These are phyloP conservation scores for Tetranychus urticae DNA, from an alignment of 1,140 invertebrate genomes.

Conservation along the genomic window DNA sequence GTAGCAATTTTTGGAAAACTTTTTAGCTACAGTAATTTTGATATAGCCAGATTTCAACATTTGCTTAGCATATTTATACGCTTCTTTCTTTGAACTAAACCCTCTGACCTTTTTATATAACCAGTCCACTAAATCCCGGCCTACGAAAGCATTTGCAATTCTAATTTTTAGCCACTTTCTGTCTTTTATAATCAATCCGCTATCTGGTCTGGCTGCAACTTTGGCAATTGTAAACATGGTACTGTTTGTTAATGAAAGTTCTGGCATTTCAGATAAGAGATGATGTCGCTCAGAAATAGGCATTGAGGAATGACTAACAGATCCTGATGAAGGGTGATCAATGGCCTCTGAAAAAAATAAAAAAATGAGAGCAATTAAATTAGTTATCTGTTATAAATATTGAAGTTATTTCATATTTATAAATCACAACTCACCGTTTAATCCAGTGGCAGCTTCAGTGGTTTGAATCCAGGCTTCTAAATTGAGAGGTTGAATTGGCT, in stretches of 20 bases:
- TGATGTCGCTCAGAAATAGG: neutral
- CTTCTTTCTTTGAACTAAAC: slow-evolving; percentile 72
- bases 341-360: slow-evolving; percentile 14
- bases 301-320: slow-evolving; percentile 1
- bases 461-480: slow-evolving; percentile 95
- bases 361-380: neutral
- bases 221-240: slow-evolving; percentile 67
- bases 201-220: slow-evolving; percentile 82
- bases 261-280: slow-evolving; percentile 20
- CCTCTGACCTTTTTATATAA: slow-evolving; percentile 79
- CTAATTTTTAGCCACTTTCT: slow-evolving; percentile 98
- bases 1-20: slow-evolving; percentile 96
- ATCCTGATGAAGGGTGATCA: slow-evolving; percentile 15
- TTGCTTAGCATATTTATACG: slow-evolving; percentile 86
- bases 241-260: slow-evolving; percentile 41
- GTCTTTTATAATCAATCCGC: slow-evolving; percentile 85
- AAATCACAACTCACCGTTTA: neutral
- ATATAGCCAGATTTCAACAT: slow-evolving; percentile 87
- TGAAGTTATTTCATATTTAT: no score
- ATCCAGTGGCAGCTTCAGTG: slow-evolving; percentile 33
- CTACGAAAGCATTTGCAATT: slow-evolving; percentile 94
- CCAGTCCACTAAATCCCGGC: slow-evolving; percentile 86
- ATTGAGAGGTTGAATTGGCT: slow-evolving; percentile 94
- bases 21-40: slow-evolving; percentile 71
- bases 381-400: no score